Percentiles rank a stretch among this genome's conserved stretches.
Evolutionary conservation across 2,797 vertebrate genomes (phyloP).

Genomic region (Pseudopleuronectes americanus): DNA sequence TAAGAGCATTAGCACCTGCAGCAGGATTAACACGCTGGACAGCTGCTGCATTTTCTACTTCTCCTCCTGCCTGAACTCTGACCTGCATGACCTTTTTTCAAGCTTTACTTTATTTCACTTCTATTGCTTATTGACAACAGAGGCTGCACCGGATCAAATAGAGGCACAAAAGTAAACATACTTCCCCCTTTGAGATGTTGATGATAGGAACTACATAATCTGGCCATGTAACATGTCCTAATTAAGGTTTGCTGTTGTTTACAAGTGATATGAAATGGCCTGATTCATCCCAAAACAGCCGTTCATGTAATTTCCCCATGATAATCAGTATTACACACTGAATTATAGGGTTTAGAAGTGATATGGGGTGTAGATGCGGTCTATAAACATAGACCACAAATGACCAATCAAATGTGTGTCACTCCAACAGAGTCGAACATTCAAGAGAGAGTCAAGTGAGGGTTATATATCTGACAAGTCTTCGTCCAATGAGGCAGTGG

Average conservation of each 20-base stretch:
- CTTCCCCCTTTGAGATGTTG: not conserved
- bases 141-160: conserved; percentile 1
- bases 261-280: not conserved
- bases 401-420: conserved; percentile 72
- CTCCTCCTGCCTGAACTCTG: conserved; percentile 29
- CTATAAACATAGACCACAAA: conserved; percentile 39
- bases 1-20: conserved; percentile 56
- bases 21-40: conserved; percentile 59
- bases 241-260: not conserved
- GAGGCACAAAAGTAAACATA: not conserved
- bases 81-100: conserved; percentile 21
- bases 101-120: conserved; percentile 26
- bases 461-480: conserved; percentile 83
- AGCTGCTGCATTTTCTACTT: conserved; percentile 56
- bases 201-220: not conserved
- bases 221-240: conserved; percentile 9
- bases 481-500: conserved; percentile 84
- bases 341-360: not conserved
- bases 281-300: not conserved
- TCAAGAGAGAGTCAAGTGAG: conserved; percentile 79
- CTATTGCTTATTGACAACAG: conserved; percentile 3
- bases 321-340: not conserved
- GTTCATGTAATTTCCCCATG: not conserved
- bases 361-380: conserved; percentile 23
- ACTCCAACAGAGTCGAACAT: conserved; percentile 82